Evolutionary conservation across 2,113 vertebrate genomes (phyloP), one percentile per base, ranked within the genome.

Genomic region (Micromys minutus): DNA sequence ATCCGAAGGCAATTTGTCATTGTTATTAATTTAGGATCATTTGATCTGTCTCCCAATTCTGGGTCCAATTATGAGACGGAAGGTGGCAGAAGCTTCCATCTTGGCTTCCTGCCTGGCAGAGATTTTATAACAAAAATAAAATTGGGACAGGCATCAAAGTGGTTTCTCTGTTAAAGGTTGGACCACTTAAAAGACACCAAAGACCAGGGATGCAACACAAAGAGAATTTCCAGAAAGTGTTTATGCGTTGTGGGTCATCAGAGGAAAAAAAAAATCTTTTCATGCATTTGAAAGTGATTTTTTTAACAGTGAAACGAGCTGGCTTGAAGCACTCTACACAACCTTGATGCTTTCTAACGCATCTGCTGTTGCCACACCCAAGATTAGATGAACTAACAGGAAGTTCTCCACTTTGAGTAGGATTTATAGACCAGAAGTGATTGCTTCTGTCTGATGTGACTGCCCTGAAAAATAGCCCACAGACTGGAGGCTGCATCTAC

Each of bases 1-100:
- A 81, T 93, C 94, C 24, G 74, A 94, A 95, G 80, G 90, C 47
- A 97, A 95, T 97, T 97, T 97, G 39, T 97, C 96, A 96, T 94
- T 97, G 77, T 97, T 98, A 97, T 97, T 97, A 97, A 98, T 98
- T 97, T 96, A 96, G 93, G 94, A 97, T 96, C 79, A 15, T 90
- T 98, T 98, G 65, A 98, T 95, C 90, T 96, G 93, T 91, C 97
- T 72, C 55, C 98, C 90, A 87, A 94, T 85, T 90, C 94, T 83
- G 87, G 77, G 89, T 93, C 75, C 97, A 98, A 97, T 97, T 97
- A 96, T 93, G 29, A 95, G 52, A 72, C 88, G 22, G 72, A 96
- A 22, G 31, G 74, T 87, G 47, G 74, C 52, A 93, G 74, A 93
- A 90, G 74, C 47, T 85, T 92, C 88, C 80, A 92, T 52, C 79